Conservation (phyloP, 2,113 vertebrate genomes). For the Callipepla squamata region DNA sequence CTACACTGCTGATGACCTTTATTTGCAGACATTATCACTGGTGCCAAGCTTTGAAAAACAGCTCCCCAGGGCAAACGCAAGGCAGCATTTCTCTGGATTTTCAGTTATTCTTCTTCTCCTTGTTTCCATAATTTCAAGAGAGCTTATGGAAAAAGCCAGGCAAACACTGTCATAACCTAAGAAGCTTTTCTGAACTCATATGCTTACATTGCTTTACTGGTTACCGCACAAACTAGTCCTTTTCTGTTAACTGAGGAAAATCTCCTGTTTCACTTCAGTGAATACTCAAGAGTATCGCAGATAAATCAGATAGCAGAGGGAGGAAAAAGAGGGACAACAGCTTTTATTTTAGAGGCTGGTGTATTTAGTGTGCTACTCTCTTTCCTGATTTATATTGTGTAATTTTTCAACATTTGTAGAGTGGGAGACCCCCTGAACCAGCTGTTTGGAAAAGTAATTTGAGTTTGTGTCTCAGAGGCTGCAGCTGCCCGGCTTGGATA, state of each 20-base stretch:
- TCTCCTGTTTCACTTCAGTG: not conserved
- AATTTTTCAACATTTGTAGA: not conserved
- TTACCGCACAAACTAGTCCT: not conserved
- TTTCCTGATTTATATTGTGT: not conserved
- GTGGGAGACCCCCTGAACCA: not conserved
- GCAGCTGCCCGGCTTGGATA: not conserved
- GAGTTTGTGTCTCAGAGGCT: not conserved
- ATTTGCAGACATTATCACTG: not conserved
- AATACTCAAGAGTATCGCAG: not conserved
- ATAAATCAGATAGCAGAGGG: not conserved
- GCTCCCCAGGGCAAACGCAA: not conserved
- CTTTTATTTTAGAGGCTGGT: not conserved
- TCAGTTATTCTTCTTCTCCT: constrained; percentile 6
- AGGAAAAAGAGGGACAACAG: not conserved
- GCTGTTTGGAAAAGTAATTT: not conserved
- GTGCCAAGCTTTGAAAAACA: not conserved
- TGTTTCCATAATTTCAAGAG: not conserved
- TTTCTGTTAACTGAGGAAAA: not conserved
- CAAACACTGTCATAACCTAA: not conserved
- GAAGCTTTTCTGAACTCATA: not conserved
- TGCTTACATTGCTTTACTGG: not conserved
- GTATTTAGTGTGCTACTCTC: not conserved
- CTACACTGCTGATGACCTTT: not conserved
- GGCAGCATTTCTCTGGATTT: not conserved
- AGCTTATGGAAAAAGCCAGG: not conserved